Conservation (phyloP, 2,113 vertebrate species). For the Mirounga angustirostris region DNA sequence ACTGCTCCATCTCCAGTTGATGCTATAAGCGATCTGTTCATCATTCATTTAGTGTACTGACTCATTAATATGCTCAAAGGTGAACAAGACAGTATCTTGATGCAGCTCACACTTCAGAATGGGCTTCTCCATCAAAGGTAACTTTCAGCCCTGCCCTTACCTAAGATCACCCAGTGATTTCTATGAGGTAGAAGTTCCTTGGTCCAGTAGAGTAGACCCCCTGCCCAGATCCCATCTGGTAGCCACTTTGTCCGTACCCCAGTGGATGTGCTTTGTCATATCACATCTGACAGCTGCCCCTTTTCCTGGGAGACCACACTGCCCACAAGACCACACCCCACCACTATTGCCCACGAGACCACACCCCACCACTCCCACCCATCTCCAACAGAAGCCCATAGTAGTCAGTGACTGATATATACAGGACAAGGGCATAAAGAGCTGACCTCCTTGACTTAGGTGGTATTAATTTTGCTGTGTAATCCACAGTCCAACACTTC, state of each 20-base stretch:
- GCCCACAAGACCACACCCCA: neutral
- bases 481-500: neutral
- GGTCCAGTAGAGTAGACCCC: neutral
- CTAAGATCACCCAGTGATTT: neutral
- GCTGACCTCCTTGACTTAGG: neutral
- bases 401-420: neutral
- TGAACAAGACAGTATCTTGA: neutral
- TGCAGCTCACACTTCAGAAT: neutral
- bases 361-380: neutral
- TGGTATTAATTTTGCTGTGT: neutral
- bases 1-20: neutral
- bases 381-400: neutral
- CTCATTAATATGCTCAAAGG: neutral
- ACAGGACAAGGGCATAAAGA: neutral
- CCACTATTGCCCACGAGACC: neutral
- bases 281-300: neutral
- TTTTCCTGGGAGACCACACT: neutral
- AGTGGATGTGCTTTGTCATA: neutral
- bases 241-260: neutral
- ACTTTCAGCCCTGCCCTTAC: neutral
- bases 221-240: neutral
- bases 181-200: neutral
- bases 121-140: neutral
- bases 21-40: neutral
- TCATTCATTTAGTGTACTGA: neutral